These are phyloP conservation scores for Threskiornis aethiopicus DNA, from an alignment of 2,797 vertebrate genomes.

Conservation along the genomic window DNA sequence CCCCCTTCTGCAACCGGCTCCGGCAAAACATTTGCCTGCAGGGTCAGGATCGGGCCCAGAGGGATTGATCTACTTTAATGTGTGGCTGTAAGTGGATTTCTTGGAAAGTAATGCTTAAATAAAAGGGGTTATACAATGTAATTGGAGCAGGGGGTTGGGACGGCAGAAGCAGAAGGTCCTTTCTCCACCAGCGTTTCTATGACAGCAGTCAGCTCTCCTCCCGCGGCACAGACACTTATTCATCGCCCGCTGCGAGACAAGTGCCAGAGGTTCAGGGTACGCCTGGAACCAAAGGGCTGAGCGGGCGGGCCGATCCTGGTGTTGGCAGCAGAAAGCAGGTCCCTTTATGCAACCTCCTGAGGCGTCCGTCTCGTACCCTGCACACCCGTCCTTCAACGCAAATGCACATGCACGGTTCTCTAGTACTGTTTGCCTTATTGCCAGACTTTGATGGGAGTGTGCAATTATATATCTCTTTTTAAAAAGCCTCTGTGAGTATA, in stretches of 20 bases:
- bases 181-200: neutral
- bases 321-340: neutral
- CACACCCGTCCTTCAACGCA: neutral
- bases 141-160: slow-evolving; percentile 3
- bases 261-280: neutral
- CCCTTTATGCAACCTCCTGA: neutral
- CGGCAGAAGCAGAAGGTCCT: neutral
- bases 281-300: neutral
- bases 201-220: neutral
- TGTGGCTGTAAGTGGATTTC: slow-evolving; percentile 25
- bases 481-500: neutral
- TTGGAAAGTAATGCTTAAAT: slow-evolving; percentile 8
- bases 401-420: neutral
- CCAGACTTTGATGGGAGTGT: neutral
- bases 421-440: neutral
- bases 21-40: neutral
- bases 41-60: neutral
- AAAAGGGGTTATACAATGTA: slow-evolving; percentile 30
- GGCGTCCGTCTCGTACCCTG: neutral
- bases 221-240: neutral
- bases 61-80: neutral
- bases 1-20: neutral
- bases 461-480: neutral
- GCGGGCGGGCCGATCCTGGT: neutral
- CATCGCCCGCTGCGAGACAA: neutral